phyloP scores from a whole-genome alignment of 2,113 vertebrate species.

The Dunckerocampus dactyliophorus region DNA sequence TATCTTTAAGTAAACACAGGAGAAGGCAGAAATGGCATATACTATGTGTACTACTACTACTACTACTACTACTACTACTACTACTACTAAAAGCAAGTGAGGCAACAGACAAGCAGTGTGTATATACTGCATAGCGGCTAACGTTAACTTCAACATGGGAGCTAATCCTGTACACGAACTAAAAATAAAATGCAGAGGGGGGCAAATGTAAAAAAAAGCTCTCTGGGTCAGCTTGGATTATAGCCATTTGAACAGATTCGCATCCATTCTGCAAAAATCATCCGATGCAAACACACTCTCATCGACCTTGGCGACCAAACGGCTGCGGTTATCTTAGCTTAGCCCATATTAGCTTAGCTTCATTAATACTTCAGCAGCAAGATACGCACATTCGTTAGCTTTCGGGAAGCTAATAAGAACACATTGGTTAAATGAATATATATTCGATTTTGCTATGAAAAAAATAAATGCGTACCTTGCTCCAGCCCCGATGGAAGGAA shows the following conservation, averaged over 20 bases:
- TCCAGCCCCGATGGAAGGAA: constrained; percentile 65
- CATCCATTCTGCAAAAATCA: not conserved
- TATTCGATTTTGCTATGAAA: not conserved
- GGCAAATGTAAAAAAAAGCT: not conserved
- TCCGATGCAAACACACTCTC: constrained; percentile 38
- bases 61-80: too few relatives aligned
- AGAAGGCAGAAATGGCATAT: too few relatives aligned
- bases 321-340: constrained; percentile 38
- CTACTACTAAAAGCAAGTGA: too few relatives aligned
- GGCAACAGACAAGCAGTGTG: too few relatives aligned
- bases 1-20: too few relatives aligned
- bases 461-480: constrained; percentile 57
- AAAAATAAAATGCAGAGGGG: not conserved
- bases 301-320: constrained; percentile 63
- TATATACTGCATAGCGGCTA: too few relatives aligned
- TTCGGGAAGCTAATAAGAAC: not conserved
- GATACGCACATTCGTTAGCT: constrained; percentile 13
- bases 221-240: not conserved
- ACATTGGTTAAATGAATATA: not conserved
- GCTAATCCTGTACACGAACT: not conserved
- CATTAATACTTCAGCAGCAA: not conserved
- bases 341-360: constrained; percentile 10
- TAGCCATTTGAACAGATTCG: not conserved
- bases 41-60: too few relatives aligned
- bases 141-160: not conserved